Base-by-base conservation (phyloP, 2,113 vertebrate genomes). In the Climacteris rufus region DNA sequence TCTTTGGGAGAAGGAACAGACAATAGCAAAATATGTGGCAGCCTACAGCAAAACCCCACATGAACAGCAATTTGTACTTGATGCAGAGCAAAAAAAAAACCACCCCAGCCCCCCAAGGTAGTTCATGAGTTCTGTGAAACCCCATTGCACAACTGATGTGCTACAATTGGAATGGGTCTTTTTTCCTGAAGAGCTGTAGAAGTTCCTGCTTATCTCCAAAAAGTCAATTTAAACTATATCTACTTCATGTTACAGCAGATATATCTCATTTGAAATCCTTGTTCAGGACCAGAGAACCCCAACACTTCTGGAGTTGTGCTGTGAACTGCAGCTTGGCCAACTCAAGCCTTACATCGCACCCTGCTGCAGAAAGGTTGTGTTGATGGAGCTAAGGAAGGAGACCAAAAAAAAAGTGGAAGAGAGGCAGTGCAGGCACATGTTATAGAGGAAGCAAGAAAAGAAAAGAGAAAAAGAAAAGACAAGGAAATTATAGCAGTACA, bases 21-120 rank as follows among this genome's bases (percentile, higher is more conserved):
- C 88, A 94, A 90, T 91, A 89, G 63, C n/a, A 68, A 82, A 93
- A 20, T 37, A 64, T 66, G 75, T 60, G 77, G 44, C 54, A 85
- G 77, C 47, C 83, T 82, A 50, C 61, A 95, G 64, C 85, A 60
- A 79, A 92, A 25, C 68, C 24, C 88, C 61, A 53, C 44, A 15
- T 44, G 72, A 56, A 14, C 50, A 75, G 37, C n/a, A 65, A n/a
- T 25, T n/a, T 33, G 13, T 64, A 28, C 15, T 75, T 30, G 42
- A 57, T 52, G 44, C 11, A 59, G n/a, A 44, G 45, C 16, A 25
- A 22, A n/a, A 63, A 40, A 40, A 61, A 25, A 28, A 13, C 7
- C 18, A 18, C 21, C 20, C 59, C 30, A 44, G 30, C 5, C 28
- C 13, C 33, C 39, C 27, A 42, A 68, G 37, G 49, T 49, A 31